Evolutionary conservation across 1,140 invertebrate species (phyloP).

Genomic region (Tetramorium parvispinum): DNA sequence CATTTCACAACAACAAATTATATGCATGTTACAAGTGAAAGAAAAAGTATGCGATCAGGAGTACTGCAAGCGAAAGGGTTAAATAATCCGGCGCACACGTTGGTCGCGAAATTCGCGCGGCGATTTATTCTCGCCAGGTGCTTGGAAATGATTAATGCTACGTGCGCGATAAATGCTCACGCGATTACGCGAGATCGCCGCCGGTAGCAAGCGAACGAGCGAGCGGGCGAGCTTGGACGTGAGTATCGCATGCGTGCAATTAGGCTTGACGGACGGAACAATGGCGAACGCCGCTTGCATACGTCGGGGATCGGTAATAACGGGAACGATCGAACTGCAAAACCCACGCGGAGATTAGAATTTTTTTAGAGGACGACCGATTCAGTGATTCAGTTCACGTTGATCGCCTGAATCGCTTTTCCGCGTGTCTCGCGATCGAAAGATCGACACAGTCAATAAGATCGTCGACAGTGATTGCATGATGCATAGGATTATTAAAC

Average conservation of each 20-base stretch:
- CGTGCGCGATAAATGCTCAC: constrained; percentile 53
- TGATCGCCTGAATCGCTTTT: constrained; percentile 37
- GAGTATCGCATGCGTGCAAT: constrained; percentile 70
- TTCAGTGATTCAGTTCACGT: constrained; percentile 57
- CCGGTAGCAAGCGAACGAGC: constrained; percentile 61
- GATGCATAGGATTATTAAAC: constrained; percentile 7
- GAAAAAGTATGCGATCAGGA: background rate
- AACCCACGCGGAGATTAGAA: constrained; percentile 72
- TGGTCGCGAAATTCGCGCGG: constrained; percentile 67
- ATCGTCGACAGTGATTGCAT: constrained; percentile 1
- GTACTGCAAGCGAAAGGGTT: constrained; percentile 37
- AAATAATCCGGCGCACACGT: constrained; percentile 60
- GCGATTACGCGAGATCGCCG: constrained; percentile 43
- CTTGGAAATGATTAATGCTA: constrained; percentile 76
- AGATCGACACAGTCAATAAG: background rate
- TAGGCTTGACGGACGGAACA: constrained; percentile 79
- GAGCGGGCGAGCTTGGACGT: constrained; percentile 63
- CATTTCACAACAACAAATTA: constrained; percentile 27
- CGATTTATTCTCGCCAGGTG: constrained; percentile 69
- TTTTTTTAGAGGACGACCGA: constrained; percentile 71
- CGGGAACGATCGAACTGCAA: constrained; percentile 33
- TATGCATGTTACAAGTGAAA: background rate
- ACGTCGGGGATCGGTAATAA: constrained; percentile 51
- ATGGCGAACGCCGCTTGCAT: constrained; percentile 60
- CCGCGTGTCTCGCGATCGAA: background rate